phyloP scores from a whole-genome alignment of 2,797 vertebrate genomes.

The Glossophaga mutica region DNA sequence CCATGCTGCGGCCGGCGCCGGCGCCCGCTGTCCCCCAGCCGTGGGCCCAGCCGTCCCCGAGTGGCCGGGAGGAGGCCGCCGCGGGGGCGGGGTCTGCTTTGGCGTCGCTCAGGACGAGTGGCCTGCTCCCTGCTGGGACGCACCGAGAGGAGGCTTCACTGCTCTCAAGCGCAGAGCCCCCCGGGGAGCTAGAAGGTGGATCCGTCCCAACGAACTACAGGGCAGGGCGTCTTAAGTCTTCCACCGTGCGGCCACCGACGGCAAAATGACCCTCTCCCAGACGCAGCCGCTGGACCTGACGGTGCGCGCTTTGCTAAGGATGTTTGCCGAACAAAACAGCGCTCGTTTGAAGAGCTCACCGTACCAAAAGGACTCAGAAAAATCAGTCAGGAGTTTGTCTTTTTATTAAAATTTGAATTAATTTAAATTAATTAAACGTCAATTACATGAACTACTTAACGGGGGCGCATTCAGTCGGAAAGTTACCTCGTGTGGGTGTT shows the following conservation, averaged over 20 bases:
- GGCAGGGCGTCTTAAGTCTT: neutral
- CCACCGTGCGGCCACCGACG: rapidly evolving
- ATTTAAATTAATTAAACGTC: neutral
- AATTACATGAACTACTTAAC: neutral
- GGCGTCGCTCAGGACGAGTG: neutral
- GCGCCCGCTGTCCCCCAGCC: rapidly evolving
- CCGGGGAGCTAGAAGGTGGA: neutral
- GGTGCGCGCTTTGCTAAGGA: neutral
- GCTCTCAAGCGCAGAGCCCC: neutral
- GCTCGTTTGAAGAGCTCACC: neutral
- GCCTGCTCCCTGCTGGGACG: neutral
- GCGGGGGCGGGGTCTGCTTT: rapidly evolving
- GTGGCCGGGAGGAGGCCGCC: neutral
- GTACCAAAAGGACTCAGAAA: neutral
- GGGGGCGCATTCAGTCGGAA: neutral
- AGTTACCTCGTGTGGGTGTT: neutral
- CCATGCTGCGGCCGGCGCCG: rapidly evolving
- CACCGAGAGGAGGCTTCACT: neutral
- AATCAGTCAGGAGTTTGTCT: neutral
- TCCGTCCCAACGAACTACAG: neutral
- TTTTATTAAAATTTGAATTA: neutral
- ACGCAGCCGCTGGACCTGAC: neutral
- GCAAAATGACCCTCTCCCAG: neutral
- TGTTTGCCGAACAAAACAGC: neutral
- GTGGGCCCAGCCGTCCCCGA: too few relatives aligned